These are phyloP conservation scores for Lophura nycthemera DNA, from an alignment of 2,113 vertebrate genomes.

Conservation along the genomic window DNA sequence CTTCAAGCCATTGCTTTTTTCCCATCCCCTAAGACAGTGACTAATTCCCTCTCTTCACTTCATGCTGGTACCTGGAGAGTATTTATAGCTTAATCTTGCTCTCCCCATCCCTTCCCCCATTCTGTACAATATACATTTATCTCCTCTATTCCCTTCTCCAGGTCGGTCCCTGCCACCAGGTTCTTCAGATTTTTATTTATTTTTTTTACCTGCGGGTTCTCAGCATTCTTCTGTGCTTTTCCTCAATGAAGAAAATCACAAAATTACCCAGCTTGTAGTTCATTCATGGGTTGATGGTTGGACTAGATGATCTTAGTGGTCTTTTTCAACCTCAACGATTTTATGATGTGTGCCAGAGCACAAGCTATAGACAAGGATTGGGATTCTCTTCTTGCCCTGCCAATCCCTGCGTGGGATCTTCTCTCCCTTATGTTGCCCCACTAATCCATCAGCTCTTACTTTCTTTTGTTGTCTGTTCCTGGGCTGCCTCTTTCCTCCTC, in stretches of 20 bases:
- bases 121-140: neutral
- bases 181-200: neutral
- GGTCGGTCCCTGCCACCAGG: neutral
- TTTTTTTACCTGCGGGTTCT: neutral
- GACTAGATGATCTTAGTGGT: too few species aligned
- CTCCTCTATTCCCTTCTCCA: neutral
- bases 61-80: neutral
- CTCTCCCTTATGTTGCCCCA: neutral
- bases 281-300: too few species aligned
- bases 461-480: neutral
- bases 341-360: neutral
- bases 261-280: neutral
- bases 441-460: neutral
- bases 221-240: neutral
- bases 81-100: constrained; percentile 20
- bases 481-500: neutral
- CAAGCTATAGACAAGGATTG: neutral
- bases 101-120: neutral
- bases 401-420: neutral
- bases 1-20: neutral
- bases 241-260: neutral
- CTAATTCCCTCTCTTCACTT: constrained; percentile 37
- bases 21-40: neutral
- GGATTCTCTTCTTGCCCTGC: neutral
- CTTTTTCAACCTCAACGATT: too few species aligned